phyloP scores from a whole-genome alignment of 2,888 invertebrate genomes.

The Acrobeloides nanus region DNA sequence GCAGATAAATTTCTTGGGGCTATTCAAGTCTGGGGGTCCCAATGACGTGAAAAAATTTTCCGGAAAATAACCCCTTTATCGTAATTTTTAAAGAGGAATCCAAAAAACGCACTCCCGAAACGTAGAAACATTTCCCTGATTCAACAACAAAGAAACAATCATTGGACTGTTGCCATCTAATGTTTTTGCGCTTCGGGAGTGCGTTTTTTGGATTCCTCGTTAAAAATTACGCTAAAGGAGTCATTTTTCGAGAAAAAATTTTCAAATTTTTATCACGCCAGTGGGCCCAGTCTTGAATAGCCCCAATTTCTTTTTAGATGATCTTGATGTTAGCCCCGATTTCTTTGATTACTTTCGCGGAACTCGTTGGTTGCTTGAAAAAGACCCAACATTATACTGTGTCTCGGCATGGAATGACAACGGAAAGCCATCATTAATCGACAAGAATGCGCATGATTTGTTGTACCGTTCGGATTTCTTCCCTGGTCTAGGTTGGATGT shows the following conservation, averaged over 20 bases:
- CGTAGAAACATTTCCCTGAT: no score
- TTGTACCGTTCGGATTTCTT: conserved; percentile 95
- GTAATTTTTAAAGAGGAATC: no score
- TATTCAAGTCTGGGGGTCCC: no score
- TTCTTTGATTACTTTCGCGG: conserved; percentile 94
- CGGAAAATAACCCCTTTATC: no score
- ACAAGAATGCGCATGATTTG: conserved; percentile 59
- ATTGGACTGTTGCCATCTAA: no score
- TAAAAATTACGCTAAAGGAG: no score
- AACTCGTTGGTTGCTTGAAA: conserved; percentile 73
- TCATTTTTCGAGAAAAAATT: no score
- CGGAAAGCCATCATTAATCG: conserved; percentile 60
- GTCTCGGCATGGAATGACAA: conserved; percentile 69
- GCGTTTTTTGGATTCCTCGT: no score
- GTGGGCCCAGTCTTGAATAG: neutral
- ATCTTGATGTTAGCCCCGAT: conserved; percentile 88
- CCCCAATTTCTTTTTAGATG: conserved; percentile 65
- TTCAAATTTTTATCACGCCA: neutral
- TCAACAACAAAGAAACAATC: neutral
- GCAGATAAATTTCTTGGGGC: no score
- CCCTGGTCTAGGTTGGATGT: conserved; percentile 78
- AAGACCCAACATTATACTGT: conserved; percentile 85
- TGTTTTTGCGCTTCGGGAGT: no score
- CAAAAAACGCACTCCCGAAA: no score
- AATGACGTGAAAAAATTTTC: no score